Conservation (phyloP, 2,888 invertebrate species). For the Melanchra persicariae region DNA sequence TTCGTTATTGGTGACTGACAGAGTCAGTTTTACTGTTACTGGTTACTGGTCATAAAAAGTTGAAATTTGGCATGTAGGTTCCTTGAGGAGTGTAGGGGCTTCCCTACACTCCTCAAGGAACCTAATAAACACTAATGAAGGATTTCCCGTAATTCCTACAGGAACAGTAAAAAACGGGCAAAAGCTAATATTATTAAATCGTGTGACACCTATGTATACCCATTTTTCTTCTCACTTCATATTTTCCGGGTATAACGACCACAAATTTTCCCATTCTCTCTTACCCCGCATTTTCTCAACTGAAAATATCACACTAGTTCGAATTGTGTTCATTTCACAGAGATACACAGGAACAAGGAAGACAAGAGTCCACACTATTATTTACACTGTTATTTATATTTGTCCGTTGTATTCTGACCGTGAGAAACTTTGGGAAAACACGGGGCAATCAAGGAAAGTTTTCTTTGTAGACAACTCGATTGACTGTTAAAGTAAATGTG, state of each 20-base stretch:
- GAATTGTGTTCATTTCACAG: conserved; percentile 1
- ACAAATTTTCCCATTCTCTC: background rate
- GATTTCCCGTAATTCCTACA: too few relatives aligned
- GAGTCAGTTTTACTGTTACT: too few relatives aligned
- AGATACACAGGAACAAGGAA: background rate
- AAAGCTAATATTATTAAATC: too few relatives aligned
- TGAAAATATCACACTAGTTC: background rate
- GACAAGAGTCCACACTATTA: background rate
- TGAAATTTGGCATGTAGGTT: too few relatives aligned
- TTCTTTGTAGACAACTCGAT: conserved; percentile 12
- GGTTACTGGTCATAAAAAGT: too few relatives aligned
- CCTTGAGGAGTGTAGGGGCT: too few relatives aligned
- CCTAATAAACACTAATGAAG: too few relatives aligned
- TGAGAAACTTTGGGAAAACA: conserved; percentile 19
- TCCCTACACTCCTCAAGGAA: too few relatives aligned
- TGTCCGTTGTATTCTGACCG: conserved; percentile 33
- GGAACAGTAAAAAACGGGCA: too few relatives aligned
- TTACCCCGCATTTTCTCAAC: background rate
- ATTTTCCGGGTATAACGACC: background rate
- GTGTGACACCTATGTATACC: too few relatives aligned
- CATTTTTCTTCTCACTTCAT: background rate
- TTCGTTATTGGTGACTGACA: too few relatives aligned
- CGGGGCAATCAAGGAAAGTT: conserved; percentile 47
- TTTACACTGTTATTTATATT: conserved; percentile 35
- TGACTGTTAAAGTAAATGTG: conserved; percentile 21